These are phyloP conservation scores for Odontothrips loti DNA, from an alignment of 2,888 invertebrate species.

Conservation along the genomic window DNA sequence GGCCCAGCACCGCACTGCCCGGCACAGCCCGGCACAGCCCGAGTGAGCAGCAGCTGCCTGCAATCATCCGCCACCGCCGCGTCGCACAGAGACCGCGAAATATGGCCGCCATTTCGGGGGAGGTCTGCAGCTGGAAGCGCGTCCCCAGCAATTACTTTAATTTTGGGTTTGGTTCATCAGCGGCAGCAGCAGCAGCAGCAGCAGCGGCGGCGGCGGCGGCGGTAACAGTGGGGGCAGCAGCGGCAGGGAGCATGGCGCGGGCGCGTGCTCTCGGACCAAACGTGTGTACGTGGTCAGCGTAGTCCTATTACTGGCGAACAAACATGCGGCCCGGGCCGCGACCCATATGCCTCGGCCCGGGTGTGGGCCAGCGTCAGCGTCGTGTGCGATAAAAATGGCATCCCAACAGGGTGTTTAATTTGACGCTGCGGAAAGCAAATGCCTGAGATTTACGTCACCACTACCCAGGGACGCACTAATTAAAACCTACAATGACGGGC, in stretches of 20 bases:
- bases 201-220: no score
- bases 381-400: no score
- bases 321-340: not conserved
- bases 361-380: no score
- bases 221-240: no score
- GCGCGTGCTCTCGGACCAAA: not conserved
- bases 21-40: not conserved
- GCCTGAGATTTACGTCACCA: no score
- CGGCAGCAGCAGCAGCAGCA: not conserved
- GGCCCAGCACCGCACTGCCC: not conserved
- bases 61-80: not conserved
- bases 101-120: conserved; percentile 3
- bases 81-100: not conserved
- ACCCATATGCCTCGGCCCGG: not conserved
- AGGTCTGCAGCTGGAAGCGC: not conserved
- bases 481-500: no score
- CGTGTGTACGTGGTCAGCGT: not conserved
- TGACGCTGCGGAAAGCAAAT: no score
- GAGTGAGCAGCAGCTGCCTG: not conserved
- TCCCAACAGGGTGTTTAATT: no score
- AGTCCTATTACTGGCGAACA: not conserved
- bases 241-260: no score
- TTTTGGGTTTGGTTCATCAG: conserved; percentile 13
- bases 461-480: no score
- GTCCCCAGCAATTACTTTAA: conserved; percentile 11